phyloP scores from a whole-genome alignment of 2,888 invertebrate species.

The Pheosia tremula region DNA sequence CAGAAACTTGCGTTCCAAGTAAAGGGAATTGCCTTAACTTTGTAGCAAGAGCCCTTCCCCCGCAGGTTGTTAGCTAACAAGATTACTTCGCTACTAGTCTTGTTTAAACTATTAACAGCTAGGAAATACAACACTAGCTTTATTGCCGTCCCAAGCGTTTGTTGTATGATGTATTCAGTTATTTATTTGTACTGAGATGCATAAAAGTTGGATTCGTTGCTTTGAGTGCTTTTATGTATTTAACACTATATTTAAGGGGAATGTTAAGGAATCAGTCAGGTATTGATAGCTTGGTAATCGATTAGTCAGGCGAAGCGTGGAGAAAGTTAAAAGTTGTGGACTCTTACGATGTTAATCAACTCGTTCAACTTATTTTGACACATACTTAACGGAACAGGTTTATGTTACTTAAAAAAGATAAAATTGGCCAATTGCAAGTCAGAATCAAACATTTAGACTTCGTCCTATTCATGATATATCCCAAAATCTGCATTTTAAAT shows the following conservation, averaged over 20 bases:
- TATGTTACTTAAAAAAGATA: too few species aligned
- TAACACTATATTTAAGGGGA: background rate
- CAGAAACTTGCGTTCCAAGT: constrained; percentile 51
- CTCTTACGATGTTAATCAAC: too few species aligned
- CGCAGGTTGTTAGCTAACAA: constrained; percentile 73
- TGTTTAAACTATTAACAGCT: constrained; percentile 69
- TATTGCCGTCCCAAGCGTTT: constrained; percentile 28
- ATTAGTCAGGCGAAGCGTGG: too few species aligned
- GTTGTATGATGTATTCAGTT: constrained; percentile 12
- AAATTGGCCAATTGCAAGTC: too few species aligned
- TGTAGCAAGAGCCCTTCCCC: constrained; percentile 58
- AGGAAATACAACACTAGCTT: constrained; percentile 42
- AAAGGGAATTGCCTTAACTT: constrained; percentile 73
- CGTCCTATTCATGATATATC: too few species aligned
- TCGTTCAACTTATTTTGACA: too few species aligned
- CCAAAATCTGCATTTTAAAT: too few species aligned
- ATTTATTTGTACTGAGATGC: background rate
- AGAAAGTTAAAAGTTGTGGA: too few species aligned
- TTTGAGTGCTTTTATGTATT: background rate
- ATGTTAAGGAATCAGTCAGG: too few species aligned
- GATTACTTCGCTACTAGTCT: constrained; percentile 65
- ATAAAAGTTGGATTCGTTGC: background rate
- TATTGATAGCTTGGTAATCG: too few species aligned
- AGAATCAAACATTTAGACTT: too few species aligned
- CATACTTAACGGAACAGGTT: too few species aligned